Evolutionary conservation across 2,888 invertebrate species (phyloP).

Genomic region (Drosophila conformis): DNA sequence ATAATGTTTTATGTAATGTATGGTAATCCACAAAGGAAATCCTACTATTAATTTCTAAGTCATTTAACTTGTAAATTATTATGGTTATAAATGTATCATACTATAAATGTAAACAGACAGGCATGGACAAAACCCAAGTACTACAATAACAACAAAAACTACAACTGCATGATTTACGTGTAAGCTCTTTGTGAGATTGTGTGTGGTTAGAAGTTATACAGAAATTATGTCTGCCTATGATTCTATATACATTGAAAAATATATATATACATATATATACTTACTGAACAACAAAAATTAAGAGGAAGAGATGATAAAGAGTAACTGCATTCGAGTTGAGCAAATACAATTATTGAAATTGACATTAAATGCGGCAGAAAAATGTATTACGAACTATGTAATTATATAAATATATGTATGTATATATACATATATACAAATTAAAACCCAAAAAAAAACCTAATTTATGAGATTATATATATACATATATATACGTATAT

Average conservation of each 20-base stretch:
- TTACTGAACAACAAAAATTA: conserved; percentile 44
- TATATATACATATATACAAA: conserved; percentile 59
- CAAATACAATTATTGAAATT: conserved; percentile 60
- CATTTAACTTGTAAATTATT: conserved; percentile 79
- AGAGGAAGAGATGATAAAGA: conserved; percentile 22
- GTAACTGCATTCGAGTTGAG: conserved; percentile 58
- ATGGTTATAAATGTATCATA: conserved; percentile 76
- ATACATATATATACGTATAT: conserved; percentile 32
- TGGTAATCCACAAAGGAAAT: conserved; percentile 68
- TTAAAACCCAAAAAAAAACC: conserved; percentile 46
- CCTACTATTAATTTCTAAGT: conserved; percentile 80
- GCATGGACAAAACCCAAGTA: conserved; percentile 18
- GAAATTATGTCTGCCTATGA: conserved; percentile 60
- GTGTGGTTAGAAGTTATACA: conserved; percentile 51
- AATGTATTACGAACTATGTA: conserved; percentile 61
- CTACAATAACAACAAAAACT: conserved; percentile 14
- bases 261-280: conserved; percentile 42
- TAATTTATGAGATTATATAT: conserved; percentile 82
- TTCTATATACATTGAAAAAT: conserved; percentile 42
- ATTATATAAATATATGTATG: conserved; percentile 42
- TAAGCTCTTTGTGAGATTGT: conserved; percentile 23
- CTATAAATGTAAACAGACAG: conserved; percentile 37
- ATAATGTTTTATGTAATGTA: conserved; percentile 76
- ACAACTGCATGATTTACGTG: conserved; percentile 34
- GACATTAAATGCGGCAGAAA: conserved; percentile 55